Percentiles rank a stretch among this genome's conserved stretches.
Conservation (phyloP, 2,888 invertebrate genomes). For the Drosophila lacicola region DNA sequence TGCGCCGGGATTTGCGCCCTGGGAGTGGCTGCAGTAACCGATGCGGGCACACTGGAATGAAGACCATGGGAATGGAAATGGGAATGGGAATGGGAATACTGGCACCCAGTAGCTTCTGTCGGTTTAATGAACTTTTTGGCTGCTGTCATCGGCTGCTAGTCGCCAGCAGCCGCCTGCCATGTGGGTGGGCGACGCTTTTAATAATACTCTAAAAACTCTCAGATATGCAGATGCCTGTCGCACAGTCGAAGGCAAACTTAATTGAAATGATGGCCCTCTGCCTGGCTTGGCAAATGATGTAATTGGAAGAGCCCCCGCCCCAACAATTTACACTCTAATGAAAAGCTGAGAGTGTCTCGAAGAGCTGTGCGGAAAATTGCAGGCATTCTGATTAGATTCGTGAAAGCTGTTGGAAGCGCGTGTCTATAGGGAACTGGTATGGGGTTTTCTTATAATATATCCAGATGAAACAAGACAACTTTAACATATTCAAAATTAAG, state of each 20-base stretch:
- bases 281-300: conserved; percentile 12
- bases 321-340: conserved; percentile 24
- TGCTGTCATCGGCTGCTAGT: conserved; percentile 33
- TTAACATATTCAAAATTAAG: too few species aligned
- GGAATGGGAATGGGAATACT: too few species aligned
- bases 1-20: conserved; percentile 33
- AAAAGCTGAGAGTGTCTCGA: conserved; percentile 15
- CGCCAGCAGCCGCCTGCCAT: conserved; percentile 20
- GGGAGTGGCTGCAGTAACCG: conserved; percentile 27
- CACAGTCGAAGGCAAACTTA: conserved; percentile 30
- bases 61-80: too few species aligned
- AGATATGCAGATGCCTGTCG: conserved; percentile 26
- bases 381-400: conserved; percentile 25
- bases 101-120: conserved; percentile 18
- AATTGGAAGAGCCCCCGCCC: conserved; percentile 26
- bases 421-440: neutral
- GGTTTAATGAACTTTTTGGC: conserved; percentile 52
- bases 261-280: conserved; percentile 42
- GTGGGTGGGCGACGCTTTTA: conserved; percentile 63
- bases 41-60: conserved; percentile 53
- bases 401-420: neutral
- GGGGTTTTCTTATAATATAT: too few species aligned
- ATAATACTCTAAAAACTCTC: conserved; percentile 43
- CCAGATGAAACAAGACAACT: too few species aligned
- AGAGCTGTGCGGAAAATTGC: neutral